phyloP scores from a whole-genome alignment of 2,113 vertebrate species.

The Leptocoma aspasia region DNA sequence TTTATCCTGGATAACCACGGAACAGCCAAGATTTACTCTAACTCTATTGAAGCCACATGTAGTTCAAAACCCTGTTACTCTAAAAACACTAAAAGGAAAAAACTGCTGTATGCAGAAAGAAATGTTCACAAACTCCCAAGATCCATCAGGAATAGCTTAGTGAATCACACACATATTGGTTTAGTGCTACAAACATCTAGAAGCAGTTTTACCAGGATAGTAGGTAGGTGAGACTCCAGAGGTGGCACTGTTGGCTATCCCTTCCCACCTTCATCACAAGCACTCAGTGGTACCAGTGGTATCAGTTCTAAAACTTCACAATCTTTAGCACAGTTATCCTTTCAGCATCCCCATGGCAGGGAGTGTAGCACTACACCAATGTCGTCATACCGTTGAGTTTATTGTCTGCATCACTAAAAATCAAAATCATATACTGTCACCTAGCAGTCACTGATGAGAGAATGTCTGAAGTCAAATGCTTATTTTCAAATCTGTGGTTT shows the following conservation, averaged over 20 bases:
- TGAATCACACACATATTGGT: not conserved
- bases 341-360: not conserved
- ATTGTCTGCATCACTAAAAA: not conserved
- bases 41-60: constrained; percentile 10
- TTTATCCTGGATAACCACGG: not conserved
- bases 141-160: not conserved
- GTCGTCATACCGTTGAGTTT: not conserved
- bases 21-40: constrained; percentile 3
- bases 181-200: not conserved
- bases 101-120: not conserved
- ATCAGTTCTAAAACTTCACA: not conserved
- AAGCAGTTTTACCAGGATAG: not conserved
- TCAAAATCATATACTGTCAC: not conserved
- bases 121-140: not conserved
- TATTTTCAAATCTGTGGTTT: not conserved
- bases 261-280: not conserved
- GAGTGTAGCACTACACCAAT: not conserved
- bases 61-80: not conserved
- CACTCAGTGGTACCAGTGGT: not conserved
- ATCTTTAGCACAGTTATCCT: not conserved
- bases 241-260: not conserved
- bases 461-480: not conserved
- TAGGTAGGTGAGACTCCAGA: not conserved
- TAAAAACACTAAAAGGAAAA: not conserved
- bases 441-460: not conserved